Evolutionary conservation across 2,113 vertebrate species (phyloP).

Genomic region (Marmota monax): DNA sequence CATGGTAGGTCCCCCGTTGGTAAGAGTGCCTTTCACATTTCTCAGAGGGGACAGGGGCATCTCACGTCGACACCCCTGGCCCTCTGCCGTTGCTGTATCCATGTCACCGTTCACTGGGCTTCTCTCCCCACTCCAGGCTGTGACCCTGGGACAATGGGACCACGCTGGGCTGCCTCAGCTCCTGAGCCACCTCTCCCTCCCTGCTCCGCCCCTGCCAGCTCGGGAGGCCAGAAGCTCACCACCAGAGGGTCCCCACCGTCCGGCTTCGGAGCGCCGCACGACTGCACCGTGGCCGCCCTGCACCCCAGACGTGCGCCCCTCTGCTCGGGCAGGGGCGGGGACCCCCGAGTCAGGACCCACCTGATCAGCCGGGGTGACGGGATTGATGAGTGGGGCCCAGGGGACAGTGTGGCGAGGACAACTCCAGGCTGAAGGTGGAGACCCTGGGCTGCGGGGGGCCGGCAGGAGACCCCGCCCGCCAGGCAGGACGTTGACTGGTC

Average conservation of each 20-base stretch:
- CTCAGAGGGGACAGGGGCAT: background rate
- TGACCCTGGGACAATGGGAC: constrained; percentile 87
- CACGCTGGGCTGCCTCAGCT: constrained; percentile 79
- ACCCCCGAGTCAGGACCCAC: background rate
- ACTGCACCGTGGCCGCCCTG: constrained; percentile 65
- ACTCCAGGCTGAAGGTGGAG: background rate
- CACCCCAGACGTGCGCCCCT: constrained; percentile 71
- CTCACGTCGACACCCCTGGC: background rate
- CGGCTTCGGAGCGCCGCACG: constrained; percentile 44
- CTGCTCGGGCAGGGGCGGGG: constrained; percentile 77
- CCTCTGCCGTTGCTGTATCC: background rate
- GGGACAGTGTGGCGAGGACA: background rate
- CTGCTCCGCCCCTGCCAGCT: constrained; percentile 80
- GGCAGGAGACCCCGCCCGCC: background rate
- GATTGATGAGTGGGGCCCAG: background rate
- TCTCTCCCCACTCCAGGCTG: constrained; percentile 89
- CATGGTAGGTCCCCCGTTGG: background rate
- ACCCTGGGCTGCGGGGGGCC: background rate
- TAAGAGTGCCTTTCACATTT: background rate
- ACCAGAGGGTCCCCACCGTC: background rate
- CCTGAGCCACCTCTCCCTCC: constrained; percentile 85
- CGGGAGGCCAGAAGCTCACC: constrained; percentile 77
- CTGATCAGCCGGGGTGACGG: background rate
- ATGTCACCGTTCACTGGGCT: background rate
- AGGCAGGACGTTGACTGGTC: no score